These are phyloP conservation scores for Cyanoderma ruficeps DNA, from an alignment of 2,113 vertebrate species.

Conservation along the genomic window DNA sequence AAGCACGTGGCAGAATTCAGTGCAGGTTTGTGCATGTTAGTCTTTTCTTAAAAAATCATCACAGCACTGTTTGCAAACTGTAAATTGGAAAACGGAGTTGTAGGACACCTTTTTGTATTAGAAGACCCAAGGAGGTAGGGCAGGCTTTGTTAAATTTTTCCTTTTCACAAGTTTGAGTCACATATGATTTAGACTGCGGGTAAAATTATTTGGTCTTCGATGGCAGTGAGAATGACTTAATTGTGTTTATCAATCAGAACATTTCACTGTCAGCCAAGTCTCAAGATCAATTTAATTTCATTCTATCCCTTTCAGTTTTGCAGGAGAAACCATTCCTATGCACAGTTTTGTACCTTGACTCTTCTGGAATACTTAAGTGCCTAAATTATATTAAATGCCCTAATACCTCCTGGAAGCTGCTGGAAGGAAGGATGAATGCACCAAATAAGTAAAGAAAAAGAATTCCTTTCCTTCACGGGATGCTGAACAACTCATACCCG, in stretches of 20 bases:
- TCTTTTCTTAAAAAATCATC: not conserved
- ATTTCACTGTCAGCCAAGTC: not conserved
- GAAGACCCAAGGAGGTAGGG: rapidly evolving
- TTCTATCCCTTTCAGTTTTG: not conserved
- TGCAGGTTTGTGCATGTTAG: rapidly evolving
- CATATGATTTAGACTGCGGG: not conserved
- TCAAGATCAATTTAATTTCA: not conserved
- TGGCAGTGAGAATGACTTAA: not conserved
- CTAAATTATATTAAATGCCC: not conserved
- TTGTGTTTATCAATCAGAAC: not conserved
- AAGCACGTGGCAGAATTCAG: not conserved
- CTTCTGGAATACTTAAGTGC: not conserved
- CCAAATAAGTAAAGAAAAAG: not conserved
- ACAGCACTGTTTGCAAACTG: not conserved
- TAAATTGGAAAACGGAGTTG: not conserved
- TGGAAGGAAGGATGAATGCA: not conserved
- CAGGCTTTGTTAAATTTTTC: not conserved
- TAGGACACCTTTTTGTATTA: not conserved
- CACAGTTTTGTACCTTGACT: not conserved
- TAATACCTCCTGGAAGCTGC: not conserved
- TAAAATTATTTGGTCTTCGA: not conserved
- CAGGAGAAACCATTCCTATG: not conserved
- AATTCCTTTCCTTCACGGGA: not conserved
- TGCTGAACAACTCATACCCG: not conserved
- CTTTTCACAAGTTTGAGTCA: not conserved